A percentile compares a stretch with the other conserved stretches of the same genome.
Conservation (phyloP, 2,797 vertebrate genomes). For the Agapornis canus region DNA sequence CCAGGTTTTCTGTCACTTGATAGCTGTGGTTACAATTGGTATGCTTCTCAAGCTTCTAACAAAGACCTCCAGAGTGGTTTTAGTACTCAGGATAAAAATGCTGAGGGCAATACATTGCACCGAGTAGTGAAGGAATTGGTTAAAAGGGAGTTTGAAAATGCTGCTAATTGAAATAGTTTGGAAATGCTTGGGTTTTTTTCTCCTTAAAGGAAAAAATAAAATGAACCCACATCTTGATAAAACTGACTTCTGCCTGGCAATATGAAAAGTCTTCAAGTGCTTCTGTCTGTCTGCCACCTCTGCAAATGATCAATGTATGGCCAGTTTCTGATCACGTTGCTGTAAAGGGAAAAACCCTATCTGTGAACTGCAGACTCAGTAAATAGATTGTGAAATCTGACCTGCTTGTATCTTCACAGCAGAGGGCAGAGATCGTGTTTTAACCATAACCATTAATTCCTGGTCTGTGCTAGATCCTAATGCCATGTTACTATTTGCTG, state of each 20-base stretch:
- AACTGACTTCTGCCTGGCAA: background rate
- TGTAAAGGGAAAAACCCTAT: background rate
- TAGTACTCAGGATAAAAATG: background rate
- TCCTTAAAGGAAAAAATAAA: background rate
- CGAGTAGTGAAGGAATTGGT: background rate
- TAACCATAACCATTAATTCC: constrained; percentile 23
- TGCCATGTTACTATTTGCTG: constrained; percentile 22
- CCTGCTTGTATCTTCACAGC: background rate
- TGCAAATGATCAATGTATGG: background rate
- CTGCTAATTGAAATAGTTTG: background rate
- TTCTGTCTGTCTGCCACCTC: background rate
- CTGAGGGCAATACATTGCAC: background rate
- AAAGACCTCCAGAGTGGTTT: constrained; percentile 7
- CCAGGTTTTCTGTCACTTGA: constrained; percentile 7
- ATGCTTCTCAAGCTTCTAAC: background rate
- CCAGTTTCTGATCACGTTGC: background rate
- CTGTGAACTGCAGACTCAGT: constrained; percentile 11
- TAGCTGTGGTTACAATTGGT: background rate
- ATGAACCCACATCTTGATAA: background rate
- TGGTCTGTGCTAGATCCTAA: background rate
- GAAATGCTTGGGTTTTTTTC: background rate
- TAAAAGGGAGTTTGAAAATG: background rate
- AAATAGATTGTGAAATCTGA: constrained; percentile 56
- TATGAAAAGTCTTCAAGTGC: background rate
- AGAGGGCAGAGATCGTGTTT: background rate